A percentile compares a stretch with the other conserved stretches of the same genome.
Evolutionary conservation across 2,113 vertebrate genomes (phyloP).

Genomic region (Gopherus flavomarginatus): DNA sequence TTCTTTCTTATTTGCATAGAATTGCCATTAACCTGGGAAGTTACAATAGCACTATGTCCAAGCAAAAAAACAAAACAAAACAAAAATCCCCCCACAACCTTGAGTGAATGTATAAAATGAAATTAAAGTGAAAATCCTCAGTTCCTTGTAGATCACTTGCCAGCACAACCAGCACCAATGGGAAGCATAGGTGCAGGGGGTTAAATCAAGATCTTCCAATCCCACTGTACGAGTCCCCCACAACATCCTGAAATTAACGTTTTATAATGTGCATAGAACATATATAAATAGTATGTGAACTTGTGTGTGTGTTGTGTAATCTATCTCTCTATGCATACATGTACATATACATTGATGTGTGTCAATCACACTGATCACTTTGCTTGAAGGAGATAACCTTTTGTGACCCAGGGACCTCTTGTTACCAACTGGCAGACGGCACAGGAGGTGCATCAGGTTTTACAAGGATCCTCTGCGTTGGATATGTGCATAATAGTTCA

Average conservation of each 20-base stretch:
- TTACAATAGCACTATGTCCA: not conserved
- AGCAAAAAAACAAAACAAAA: not conserved
- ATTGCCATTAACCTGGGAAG: rapidly evolving
- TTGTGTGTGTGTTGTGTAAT: not conserved
- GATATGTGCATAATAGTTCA: too few species aligned
- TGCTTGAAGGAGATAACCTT: too few species aligned
- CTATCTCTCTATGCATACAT: not conserved
- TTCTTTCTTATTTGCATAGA: not conserved
- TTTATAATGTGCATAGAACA: too few species aligned
- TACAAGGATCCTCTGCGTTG: too few species aligned
- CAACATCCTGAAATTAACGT: too few species aligned
- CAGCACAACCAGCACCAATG: not conserved
- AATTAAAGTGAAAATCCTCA: not conserved
- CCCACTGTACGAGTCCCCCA: too few species aligned
- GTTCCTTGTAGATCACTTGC: rapidly evolving
- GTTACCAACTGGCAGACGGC: too few species aligned
- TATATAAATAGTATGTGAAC: too few species aligned
- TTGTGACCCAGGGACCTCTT: too few species aligned
- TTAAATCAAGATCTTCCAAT: not conserved
- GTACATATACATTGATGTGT: not conserved
- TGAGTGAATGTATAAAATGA: not conserved
- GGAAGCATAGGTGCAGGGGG: not conserved
- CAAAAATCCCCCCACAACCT: too few species aligned
- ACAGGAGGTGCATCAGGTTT: too few species aligned
- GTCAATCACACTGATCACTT: not conserved